Conservation (phyloP, 1,140 invertebrate genomes). For the Bicyclus anynana region DNA sequence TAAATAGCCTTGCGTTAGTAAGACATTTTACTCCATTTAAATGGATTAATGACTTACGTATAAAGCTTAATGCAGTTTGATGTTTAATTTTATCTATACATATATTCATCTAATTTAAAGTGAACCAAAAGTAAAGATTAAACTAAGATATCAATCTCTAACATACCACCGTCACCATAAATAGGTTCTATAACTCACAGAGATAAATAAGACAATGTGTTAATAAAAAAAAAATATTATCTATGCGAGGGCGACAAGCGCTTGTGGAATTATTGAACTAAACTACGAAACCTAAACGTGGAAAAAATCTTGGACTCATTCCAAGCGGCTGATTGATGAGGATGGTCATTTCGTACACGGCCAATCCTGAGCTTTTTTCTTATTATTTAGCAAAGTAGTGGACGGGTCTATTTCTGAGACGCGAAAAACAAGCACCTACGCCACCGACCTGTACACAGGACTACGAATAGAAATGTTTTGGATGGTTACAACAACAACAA, state of each 20-base stretch:
- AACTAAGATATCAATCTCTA: background rate
- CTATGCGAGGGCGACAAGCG: constrained; percentile 46
- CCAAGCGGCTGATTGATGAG: constrained; percentile 77
- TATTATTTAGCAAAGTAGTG: constrained; percentile 76
- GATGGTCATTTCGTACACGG: constrained; percentile 76
- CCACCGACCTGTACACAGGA: no score
- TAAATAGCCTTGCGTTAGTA: no score
- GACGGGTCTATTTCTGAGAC: constrained; percentile 71
- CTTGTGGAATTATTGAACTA: constrained; percentile 65
- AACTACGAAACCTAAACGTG: constrained; percentile 75
- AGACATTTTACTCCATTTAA: no score
- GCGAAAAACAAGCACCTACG: constrained; percentile 60
- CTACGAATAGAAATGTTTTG: no score
- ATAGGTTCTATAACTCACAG: background rate
- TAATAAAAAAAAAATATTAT: constrained; percentile 11
- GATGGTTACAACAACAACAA: no score
- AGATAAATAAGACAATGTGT: constrained; percentile 11
- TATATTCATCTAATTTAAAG: no score
- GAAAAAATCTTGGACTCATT: constrained; percentile 73
- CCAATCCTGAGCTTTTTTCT: constrained; percentile 75
- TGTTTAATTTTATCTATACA: no score
- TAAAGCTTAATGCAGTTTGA: no score
- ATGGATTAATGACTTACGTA: no score
- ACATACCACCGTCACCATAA: background rate
- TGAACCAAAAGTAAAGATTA: no score